Evolutionary conservation across 1,140 invertebrate species (phyloP).

Genomic region (Drosophila takahashii): DNA sequence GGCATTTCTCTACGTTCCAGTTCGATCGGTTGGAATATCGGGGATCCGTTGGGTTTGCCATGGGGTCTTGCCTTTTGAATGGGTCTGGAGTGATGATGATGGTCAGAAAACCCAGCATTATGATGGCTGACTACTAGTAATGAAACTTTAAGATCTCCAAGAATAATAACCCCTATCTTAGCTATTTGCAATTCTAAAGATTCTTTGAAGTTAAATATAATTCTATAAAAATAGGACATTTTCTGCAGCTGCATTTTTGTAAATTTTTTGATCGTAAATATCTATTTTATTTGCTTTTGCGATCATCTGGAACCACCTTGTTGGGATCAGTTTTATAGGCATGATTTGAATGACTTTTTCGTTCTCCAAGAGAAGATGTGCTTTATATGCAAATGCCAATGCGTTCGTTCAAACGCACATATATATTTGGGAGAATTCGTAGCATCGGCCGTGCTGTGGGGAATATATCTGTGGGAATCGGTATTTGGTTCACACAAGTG

Average conservation of each 20-base stretch:
- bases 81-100: conserved; percentile 1
- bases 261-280: neutral
- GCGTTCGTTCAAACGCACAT: conserved; percentile 8
- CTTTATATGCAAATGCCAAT: neutral
- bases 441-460: conserved; percentile 3
- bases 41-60: conserved; percentile 21
- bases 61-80: conserved; percentile 4
- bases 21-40: conserved; percentile 40
- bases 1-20: conserved; percentile 31
- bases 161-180: neutral
- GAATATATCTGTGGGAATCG: conserved; percentile 32
- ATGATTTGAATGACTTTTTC: neutral
- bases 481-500: conserved; percentile 49
- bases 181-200: conserved; percentile 10
- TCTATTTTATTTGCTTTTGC: neutral
- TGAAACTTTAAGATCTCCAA: too few species aligned
- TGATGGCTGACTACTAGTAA: neutral
- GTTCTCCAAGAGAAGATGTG: neutral
- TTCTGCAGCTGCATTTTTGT: neutral
- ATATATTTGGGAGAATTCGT: conserved; percentile 19
- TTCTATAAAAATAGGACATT: conserved; percentile 14
- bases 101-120: neutral
- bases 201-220: conserved; percentile 36
- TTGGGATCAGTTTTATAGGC: neutral
- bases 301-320: conserved; percentile 13